These are phyloP conservation scores for Pionites leucogaster DNA, from an alignment of 2,113 vertebrate genomes.

Conservation along the genomic window DNA sequence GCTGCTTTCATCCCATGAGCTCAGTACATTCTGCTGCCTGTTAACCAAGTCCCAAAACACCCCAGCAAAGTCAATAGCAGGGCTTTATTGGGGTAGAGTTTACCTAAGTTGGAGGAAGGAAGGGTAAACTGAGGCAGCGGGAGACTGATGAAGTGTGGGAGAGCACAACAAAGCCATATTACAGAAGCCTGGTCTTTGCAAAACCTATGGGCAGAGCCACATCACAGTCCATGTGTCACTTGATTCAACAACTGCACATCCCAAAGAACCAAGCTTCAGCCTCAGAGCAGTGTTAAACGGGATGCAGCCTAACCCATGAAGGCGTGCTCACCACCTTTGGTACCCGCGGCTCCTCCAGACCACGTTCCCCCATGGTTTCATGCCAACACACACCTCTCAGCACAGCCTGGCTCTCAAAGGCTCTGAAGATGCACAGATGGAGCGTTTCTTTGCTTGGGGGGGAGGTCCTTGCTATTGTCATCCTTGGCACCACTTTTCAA, in stretches of 20 bases:
- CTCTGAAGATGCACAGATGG: background rate
- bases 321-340: fast-evolving
- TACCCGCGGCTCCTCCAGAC: background rate
- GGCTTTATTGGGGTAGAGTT: background rate
- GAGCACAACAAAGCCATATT: fast-evolving
- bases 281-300: fast-evolving
- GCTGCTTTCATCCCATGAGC: constrained; percentile 30
- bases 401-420: fast-evolving
- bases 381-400: background rate
- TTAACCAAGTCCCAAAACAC: constrained; percentile 54
- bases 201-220: background rate
- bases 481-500: background rate
- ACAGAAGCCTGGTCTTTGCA: fast-evolving
- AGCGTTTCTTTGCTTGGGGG: background rate
- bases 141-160: fast-evolving
- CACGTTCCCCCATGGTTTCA: fast-evolving
- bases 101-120: background rate
- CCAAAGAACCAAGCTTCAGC: background rate
- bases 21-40: background rate
- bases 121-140: background rate
- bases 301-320: fast-evolving
- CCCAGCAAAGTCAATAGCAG: background rate
- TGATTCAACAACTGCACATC: background rate
- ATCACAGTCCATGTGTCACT: fast-evolving
- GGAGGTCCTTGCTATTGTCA: constrained; percentile 10